Conservation (phyloP, 2,113 vertebrate genomes). For the Dicrurus megarhynchus region DNA sequence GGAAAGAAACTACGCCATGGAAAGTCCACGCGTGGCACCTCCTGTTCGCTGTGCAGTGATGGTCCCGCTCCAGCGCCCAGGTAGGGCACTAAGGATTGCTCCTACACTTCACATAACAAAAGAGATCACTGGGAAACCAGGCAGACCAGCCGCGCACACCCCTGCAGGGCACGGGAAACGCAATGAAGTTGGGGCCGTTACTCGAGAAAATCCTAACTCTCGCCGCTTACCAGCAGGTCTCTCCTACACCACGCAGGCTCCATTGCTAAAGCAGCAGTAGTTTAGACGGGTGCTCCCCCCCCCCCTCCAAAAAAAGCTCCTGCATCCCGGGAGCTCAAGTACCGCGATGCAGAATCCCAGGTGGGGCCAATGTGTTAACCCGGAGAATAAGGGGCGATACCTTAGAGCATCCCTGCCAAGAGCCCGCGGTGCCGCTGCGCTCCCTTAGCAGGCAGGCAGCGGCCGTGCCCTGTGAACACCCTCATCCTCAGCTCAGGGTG, state of each 20-base stretch:
- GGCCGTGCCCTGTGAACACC: neutral
- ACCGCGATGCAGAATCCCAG: neutral
- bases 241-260: accelerated
- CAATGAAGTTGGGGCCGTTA: accelerated
- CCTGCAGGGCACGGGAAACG: too few relatives aligned
- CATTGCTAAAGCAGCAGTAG: neutral
- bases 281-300: accelerated
- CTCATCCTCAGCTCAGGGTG: neutral
- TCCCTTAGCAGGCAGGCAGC: neutral
- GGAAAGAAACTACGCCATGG: neutral
- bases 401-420: neutral
- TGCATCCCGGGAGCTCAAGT: neutral
- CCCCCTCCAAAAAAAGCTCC: too few relatives aligned
- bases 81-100: accelerated
- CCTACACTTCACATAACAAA: accelerated
- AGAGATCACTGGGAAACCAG: accelerated
- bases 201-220: neutral
- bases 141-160: accelerated
- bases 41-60: accelerated
- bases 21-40: accelerated
- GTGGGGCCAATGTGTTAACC: neutral
- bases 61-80: neutral
- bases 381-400: neutral
- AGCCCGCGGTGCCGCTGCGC: neutral
- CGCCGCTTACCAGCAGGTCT: neutral